Conservation (phyloP, 2,888 invertebrate species). For the Drosophila eohydei region DNA sequence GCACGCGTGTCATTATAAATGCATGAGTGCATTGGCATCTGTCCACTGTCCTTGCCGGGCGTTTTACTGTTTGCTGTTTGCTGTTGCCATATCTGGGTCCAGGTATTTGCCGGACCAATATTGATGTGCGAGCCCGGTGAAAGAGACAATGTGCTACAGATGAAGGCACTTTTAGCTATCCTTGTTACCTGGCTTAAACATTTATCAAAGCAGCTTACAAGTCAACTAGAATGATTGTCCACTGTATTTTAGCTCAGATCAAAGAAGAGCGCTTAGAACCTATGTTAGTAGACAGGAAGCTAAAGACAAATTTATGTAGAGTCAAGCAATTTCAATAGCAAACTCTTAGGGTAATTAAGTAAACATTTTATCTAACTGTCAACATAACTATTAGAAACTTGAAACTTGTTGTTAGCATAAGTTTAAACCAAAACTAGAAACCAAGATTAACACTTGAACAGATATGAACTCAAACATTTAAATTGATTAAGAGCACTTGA, state of each 20-base stretch:
- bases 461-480: slow-evolving; percentile 5
- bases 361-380: background rate
- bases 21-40: slow-evolving; percentile 64
- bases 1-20: slow-evolving; percentile 59
- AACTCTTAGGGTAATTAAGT: background rate
- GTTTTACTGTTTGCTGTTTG: slow-evolving; percentile 21
- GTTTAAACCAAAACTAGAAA: background rate
- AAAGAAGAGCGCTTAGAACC: background rate
- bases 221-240: slow-evolving; percentile 10
- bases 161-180: slow-evolving; percentile 19
- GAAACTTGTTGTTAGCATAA: background rate
- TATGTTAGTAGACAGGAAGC: background rate
- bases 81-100: slow-evolving; percentile 9
- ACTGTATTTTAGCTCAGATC: background rate
- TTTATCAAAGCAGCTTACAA: slow-evolving; percentile 32
- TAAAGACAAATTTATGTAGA: background rate
- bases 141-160: slow-evolving; percentile 4
- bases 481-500: slow-evolving; percentile 10
- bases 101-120: slow-evolving; percentile 42
- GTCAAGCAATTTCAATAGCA: background rate
- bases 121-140: slow-evolving; percentile 33
- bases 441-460: slow-evolving; percentile 7
- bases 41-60: slow-evolving; percentile 62
- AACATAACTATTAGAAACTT: too few species aligned
- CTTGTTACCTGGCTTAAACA: slow-evolving; percentile 31